These are phyloP conservation scores for Sylvilagus bachmani DNA, from an alignment of 2,113 vertebrate genomes.

Conservation along the genomic window DNA sequence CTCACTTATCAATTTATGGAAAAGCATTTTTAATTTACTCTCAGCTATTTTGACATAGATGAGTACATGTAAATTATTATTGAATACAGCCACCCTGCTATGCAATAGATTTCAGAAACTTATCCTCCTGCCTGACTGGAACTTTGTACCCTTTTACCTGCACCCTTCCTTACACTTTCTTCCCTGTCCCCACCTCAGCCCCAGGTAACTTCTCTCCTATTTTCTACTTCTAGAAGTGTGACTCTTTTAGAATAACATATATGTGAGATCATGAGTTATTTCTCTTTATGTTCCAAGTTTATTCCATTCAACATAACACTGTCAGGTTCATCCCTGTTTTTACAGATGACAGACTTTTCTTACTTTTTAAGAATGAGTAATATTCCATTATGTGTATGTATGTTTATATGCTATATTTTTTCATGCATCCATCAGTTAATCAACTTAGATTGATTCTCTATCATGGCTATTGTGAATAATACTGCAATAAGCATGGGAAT, in stretches of 20 bases:
- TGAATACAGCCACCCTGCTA: no score
- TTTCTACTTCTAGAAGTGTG: not conserved
- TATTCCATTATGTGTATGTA: no score
- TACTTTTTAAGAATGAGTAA: not conserved
- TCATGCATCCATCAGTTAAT: not conserved
- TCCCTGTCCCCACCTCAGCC: not conserved
- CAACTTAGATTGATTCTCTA: not conserved
- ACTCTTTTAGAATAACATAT: not conserved
- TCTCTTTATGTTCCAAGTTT: not conserved
- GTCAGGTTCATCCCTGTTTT: not conserved
- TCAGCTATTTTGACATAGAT: not conserved
- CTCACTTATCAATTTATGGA: not conserved
- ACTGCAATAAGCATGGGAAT: not conserved
- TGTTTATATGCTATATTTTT: not conserved
- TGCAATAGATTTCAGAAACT: not conserved
- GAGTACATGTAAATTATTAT: not conserved
- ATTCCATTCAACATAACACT: not conserved
- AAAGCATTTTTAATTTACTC: not conserved
- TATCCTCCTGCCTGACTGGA: not conserved
- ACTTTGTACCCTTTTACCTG: not conserved
- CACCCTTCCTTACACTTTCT: not conserved
- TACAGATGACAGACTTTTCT: not conserved
- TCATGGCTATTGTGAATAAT: not conserved
- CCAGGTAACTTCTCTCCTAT: no score
- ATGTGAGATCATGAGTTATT: not conserved